Base-by-base conservation (phyloP, 2,113 vertebrate species). In the Epinephelus fuscoguttatus region DNA sequence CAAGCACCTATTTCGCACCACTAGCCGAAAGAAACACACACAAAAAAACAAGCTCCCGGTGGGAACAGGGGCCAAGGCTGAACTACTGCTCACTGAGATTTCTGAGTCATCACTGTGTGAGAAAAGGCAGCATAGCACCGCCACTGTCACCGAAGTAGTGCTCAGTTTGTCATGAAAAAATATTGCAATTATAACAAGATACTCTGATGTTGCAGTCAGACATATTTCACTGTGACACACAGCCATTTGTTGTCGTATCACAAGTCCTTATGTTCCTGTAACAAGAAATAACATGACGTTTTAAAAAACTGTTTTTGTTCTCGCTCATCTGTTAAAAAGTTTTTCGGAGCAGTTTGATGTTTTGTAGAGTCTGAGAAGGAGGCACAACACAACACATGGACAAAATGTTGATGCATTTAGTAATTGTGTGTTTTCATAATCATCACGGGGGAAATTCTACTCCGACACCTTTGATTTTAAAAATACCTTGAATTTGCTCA, bases 71-170 rank as follows among this genome's bases (percentile, higher is more conserved):
- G 12, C 18, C 21, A 9, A 37, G 13, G 15, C 33, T 80, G 56
- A 72, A 49, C 19, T 49, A 2, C 23, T 40, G 11, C 30, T 50
- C 27, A 60, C 40, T 63, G 74, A 76, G 52, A 57, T 64, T 66
- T n/a, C 2, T 45, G 23, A 59, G 23, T 52, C 53, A 37, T 59
- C 4, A 40, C 1, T 33, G 37, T 40, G 45, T 11, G 23, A 72
- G 42, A 33, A 33, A 62, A 49, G 33, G 42, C 68, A 25, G 33
- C 56, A 18, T 11, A 21, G 21, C 13, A 11, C 57, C 7, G 49
- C n/a, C 17, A n/a, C 59, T 40, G 42, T 33, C 19, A 61, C 21
- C 10, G 30, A 25, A 27, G 15, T 10, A 23, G 21, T 12, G 30
- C 27, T 63, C 14, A 12, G 72, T 25, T 40, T 62, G 23, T 61